phyloP scores from a whole-genome alignment of 2,113 vertebrate genomes.

The Falco punctatus region DNA sequence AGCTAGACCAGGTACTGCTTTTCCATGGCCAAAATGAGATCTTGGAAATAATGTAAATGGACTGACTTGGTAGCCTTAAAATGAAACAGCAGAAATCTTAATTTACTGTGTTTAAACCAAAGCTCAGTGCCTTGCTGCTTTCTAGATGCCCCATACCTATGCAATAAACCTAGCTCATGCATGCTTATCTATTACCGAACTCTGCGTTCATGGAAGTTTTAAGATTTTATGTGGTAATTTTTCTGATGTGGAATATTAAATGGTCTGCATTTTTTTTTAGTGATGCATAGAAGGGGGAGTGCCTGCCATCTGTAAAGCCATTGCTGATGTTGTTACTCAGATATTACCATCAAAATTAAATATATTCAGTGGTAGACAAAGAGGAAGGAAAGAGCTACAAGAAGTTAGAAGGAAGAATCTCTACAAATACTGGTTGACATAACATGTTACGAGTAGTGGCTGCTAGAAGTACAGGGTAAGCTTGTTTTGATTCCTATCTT shows the following conservation, averaged over 20 bases:
- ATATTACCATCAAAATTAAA: background rate
- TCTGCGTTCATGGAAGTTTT: background rate
- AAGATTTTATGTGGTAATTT: background rate
- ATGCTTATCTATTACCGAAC: background rate
- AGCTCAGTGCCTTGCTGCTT: background rate
- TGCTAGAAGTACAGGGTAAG: conserved; percentile 22
- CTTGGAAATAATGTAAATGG: background rate
- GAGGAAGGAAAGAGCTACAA: background rate
- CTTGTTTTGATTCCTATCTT: conserved; percentile 32
- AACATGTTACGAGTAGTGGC: background rate
- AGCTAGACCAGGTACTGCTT: background rate
- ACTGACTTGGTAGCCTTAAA: background rate
- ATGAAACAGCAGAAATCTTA: background rate
- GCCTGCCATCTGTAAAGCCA: background rate
- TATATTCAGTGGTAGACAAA: background rate
- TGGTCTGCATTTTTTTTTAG: background rate
- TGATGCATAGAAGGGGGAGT: background rate
- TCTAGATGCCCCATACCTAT: background rate
- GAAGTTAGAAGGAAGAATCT: background rate
- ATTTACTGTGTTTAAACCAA: background rate
- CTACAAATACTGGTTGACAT: background rate
- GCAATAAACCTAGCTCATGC: background rate
- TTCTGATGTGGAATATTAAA: background rate
- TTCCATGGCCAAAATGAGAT: background rate
- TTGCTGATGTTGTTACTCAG: background rate